These are phyloP conservation scores for Drosophila lacteicornis DNA, from an alignment of 1,140 invertebrate genomes.

Conservation along the genomic window DNA sequence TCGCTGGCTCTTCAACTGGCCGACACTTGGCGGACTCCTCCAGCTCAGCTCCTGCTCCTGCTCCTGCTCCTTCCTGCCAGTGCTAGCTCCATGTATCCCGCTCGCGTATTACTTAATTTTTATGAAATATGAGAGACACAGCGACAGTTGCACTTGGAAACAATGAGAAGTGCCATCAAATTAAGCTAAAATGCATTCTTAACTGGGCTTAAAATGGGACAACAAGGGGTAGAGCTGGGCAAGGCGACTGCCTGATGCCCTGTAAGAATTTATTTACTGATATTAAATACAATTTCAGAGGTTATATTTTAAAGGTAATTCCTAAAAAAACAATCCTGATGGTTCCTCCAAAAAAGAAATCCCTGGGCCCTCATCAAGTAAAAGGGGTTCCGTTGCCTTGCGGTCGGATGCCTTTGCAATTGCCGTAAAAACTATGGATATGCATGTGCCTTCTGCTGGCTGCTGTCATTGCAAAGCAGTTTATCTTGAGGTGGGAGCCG, in stretches of 20 bases:
- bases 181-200: conserved; percentile 53
- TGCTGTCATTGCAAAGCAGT: conserved; percentile 60
- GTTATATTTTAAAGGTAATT: too few relatives aligned
- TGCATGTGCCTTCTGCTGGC: conserved; percentile 51
- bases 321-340: too few relatives aligned
- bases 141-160: conserved; percentile 50
- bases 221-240: neutral
- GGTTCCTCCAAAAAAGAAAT: too few relatives aligned
- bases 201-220: conserved; percentile 38
- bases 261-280: neutral
- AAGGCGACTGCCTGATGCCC: conserved; percentile 7
- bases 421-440: conserved; percentile 38
- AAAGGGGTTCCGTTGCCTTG: neutral
- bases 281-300: too few relatives aligned
- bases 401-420: conserved; percentile 13
- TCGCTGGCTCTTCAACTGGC: conserved; percentile 38
- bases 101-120: conserved; percentile 75
- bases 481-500: conserved; percentile 56
- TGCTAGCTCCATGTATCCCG: neutral
- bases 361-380: too few relatives aligned
- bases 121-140: conserved; percentile 73
- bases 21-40: conserved; percentile 24
- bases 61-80: too few relatives aligned
- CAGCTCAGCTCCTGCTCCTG: neutral
- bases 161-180: conserved; percentile 56